Base-by-base conservation (phyloP, 2,797 vertebrate genomes). In the Selene dorsalis region DNA sequence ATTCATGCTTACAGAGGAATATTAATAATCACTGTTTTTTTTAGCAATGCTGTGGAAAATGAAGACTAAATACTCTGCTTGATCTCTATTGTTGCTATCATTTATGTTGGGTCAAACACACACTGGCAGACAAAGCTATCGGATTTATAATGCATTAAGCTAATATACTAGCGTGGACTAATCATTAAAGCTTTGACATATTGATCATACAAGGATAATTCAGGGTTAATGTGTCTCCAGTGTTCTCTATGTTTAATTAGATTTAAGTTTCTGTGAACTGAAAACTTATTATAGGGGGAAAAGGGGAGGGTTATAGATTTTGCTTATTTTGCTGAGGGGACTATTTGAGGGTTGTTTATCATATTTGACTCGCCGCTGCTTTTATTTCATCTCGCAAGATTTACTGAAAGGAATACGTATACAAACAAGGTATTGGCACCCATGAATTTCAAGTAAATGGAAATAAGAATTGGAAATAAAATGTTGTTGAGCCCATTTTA, bases 151-250 rank as follows among this genome's bases (percentile, higher is more conserved):
- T 89, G 83, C 79, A 90, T 88, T 82, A 73, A 50, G 63, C 79
- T 87, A 87, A 92, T 91, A 84, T 24, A 84, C 76, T 77, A 57
- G 64, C 69, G 78, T 79, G 60, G 71, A 53, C 41, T 35, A 78
- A 88, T 91, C 84, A 84, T 88, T 90, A 88, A 77, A 87, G 77
- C 85, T 91, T 82, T 87, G 84, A 89, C 85, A 83, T 88, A 91
- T 88, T 84, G 89, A 90, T 89, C 81, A 84, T 48, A 56, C 68
- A 39, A 75, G 65, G 71, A 80, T 89, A 80, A 84, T 73, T 82
- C 69, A 75, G 80, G 83, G 82, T 90, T 87, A 87, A 88, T 83
- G 80, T 62, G 62, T 77, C 59, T 66, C 24, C 32, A 53, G 43
- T 6, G 4, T 69, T 66, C 43, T 78, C 30, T 43, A 30, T 18